phyloP scores from a whole-genome alignment of 2,113 vertebrate species.

The Myocastor coypus region DNA sequence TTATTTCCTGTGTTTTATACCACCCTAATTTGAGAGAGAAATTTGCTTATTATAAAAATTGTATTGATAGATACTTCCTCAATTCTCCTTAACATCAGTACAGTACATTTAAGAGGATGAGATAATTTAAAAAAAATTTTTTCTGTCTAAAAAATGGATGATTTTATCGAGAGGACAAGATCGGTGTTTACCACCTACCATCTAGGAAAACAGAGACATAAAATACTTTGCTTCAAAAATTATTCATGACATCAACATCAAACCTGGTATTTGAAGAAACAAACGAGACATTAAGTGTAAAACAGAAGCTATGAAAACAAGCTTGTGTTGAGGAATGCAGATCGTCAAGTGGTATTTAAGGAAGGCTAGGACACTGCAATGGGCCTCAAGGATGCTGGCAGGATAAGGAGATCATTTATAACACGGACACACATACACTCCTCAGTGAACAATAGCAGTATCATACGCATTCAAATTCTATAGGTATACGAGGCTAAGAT shows the following conservation, averaged over 20 bases:
- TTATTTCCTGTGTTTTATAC: slow-evolving; percentile 35
- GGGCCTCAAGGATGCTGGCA: neutral
- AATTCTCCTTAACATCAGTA: neutral
- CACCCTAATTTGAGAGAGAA: slow-evolving; percentile 22
- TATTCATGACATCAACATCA: too few relatives aligned
- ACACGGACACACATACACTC: neutral
- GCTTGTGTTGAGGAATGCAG: slow-evolving; percentile 87
- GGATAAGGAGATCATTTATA: too few relatives aligned
- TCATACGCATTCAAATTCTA: neutral
- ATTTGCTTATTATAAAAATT: slow-evolving; percentile 41
- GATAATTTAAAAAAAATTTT: slow-evolving; percentile 22
- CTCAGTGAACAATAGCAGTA: slow-evolving; percentile 19
- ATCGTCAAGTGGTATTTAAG: slow-evolving; percentile 71
- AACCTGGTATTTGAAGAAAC: slow-evolving; percentile 55
- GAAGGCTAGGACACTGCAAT: slow-evolving; percentile 43
- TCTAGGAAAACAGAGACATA: slow-evolving; percentile 68
- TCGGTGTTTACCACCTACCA: slow-evolving; percentile 80
- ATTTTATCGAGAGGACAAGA: slow-evolving; percentile 87
- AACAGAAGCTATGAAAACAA: slow-evolving; percentile 74
- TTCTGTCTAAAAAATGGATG: slow-evolving; percentile 79
- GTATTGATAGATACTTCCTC: slow-evolving; percentile 3
- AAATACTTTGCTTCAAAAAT: too few relatives aligned
- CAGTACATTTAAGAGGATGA: slow-evolving; percentile 49
- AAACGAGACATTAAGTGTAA: slow-evolving; percentile 58
- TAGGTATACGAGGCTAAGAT: neutral